A percentile compares a stretch with the other conserved stretches of the same genome.
phyloP scores from a whole-genome alignment of 2,797 vertebrate genomes.

The Sardinella longiceps region DNA sequence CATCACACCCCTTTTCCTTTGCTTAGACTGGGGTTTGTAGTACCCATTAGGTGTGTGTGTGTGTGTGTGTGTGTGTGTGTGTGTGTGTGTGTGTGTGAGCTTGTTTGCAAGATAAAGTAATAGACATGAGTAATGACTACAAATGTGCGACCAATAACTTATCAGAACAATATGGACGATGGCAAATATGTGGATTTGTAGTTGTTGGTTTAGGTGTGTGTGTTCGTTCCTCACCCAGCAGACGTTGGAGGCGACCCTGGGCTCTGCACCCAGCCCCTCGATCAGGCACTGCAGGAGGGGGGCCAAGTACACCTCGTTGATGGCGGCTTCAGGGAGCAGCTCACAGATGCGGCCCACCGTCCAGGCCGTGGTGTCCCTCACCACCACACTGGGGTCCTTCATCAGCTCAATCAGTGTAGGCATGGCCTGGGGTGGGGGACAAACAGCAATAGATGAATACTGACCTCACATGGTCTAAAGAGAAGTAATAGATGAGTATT shows the following conservation, averaged over 20 bases:
- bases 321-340: conserved; percentile 94
- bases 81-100: too few species aligned
- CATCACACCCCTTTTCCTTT: too few species aligned
- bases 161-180: too few species aligned
- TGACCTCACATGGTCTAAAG: too few species aligned
- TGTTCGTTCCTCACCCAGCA: conserved; percentile 87
- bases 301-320: conserved; percentile 91
- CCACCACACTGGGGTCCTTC: conserved; percentile 97
- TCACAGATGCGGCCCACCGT: conserved; percentile 96
- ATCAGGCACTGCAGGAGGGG: conserved; percentile 95
- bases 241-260: conserved; percentile 94
- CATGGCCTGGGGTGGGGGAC: conserved; percentile 91
- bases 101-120: too few species aligned
- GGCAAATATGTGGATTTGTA: neutral
- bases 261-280: conserved; percentile 93
- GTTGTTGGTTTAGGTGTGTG: neutral
- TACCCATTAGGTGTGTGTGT: neutral
- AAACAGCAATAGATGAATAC: neutral
- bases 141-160: too few species aligned
- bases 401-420: conserved; percentile 95
- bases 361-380: conserved; percentile 96
- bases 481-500: neutral
- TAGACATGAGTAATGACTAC: too few species aligned
- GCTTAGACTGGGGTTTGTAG: too few species aligned
- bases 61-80: neutral